Evolutionary conservation across 1,140 invertebrate species (phyloP), one percentile per base, ranked within the genome.

Genomic region (Orchesella cincta): DNA sequence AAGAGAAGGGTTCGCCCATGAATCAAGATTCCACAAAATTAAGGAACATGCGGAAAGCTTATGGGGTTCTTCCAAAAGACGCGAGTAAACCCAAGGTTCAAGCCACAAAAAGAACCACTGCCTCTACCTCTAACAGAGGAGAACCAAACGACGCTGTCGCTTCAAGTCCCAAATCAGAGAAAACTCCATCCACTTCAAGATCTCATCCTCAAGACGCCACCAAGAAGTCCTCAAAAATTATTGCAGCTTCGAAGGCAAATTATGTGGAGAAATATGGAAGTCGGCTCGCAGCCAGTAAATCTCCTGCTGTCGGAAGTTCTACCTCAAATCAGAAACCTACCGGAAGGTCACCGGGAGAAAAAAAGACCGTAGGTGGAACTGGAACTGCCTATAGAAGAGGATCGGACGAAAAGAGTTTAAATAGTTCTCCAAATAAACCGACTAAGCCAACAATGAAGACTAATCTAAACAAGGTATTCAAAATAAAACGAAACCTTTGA

Each of bases 211-310:
- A 18, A 8, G 39, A 46, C 5, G 18, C 5, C 39, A 46, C 39
- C 18, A 46, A 46, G 5, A 46, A 46, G 34, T 29, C 67, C 16
- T 71, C 67, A 8, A 67, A 67, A 67, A 73, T 73, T 26, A 46
- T 73, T 39, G 71, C 71, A 12, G 71, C 71, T 46, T 73, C 71
- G 5, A 36, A 46, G 18, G 71, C 71, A 28, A 46, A 36, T 26
- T 73, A 73, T 26, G 71, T 35, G 23, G 71, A 73, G 29, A 73
- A 73, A 26, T 73, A 73, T 28, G 71, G 71, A 12, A 62, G 16
- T n/a, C n/a, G n/a, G n/a, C 39, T 12, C 39, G 39, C 39, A 46
- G 39, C 20, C 39, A 20, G 39, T 46, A 46, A 46, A 46, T n/a
- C n/a, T n/a, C n/a, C n/a, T n/a, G n/a, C n/a, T n/a, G n/a, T n/a